Evolutionary conservation across 2,888 invertebrate species (phyloP), one percentile per base, ranked within the genome.

Genomic region (Eulithis prunata): DNA sequence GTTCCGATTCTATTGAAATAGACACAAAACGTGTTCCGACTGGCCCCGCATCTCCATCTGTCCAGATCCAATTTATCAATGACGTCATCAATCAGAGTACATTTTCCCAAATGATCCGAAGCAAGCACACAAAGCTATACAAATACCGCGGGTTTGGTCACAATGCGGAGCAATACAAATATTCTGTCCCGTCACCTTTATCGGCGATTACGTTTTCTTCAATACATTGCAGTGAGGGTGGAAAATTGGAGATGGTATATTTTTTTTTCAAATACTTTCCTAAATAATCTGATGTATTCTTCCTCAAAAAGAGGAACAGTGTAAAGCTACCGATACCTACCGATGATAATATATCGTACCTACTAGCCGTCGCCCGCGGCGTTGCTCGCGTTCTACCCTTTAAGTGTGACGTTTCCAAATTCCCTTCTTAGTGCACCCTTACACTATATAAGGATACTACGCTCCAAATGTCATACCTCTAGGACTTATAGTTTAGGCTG

Each of bases 161-260:
- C 87, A 88, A 86, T 81, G 61, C 60, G 47, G 47, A 32, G 80
- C 79, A 81, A 86, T 78, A 77, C 82, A 85, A 83, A 84, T 79
- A 79, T 81, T 83, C 78, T 83, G 91, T 87, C 77, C 68, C 79
- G 88, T 92, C 92, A 92, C 91, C 91, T 89, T 80, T 91, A 89
- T 88, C 84, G 80, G 73, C 88, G 92, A 92, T 92, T 92, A 90
- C 89, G 88, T 90, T 91, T 90, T 85, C 89, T 87, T 89, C 87
- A 86, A 90, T 89, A 90, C 85, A 80, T 64, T 65, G 68, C 79
- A 14, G 2, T 52, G 77, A 85, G 63, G 36, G 43, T 13, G 11
- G 64, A 78, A 76, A 70, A 5, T 28, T 14, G 79, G 75, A 84
- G 86, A 71, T 41, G 63, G 59, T 59, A 60, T 21, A 55, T 54